Evolutionary conservation across 2,888 invertebrate species (phyloP).

Genomic region (Resseliella maxima): DNA sequence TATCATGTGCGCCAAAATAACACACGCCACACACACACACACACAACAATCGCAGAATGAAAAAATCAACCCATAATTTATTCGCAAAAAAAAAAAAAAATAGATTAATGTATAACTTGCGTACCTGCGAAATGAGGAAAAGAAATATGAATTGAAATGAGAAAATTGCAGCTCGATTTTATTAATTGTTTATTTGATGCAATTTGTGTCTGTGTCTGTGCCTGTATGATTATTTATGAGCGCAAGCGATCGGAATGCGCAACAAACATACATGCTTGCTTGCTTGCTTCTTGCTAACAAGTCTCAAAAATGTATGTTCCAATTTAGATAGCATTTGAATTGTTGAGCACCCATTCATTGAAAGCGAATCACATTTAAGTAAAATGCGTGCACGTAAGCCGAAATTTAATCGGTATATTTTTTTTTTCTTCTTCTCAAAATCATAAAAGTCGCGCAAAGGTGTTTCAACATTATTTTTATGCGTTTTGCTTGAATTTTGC

Average conservation of each 20-base stretch:
- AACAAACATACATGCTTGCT: too few species aligned
- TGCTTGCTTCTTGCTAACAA: too few species aligned
- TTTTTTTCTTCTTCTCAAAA: background rate
- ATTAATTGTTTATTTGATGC: background rate
- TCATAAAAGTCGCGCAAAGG: slow-evolving; percentile 10
- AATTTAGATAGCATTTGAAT: background rate
- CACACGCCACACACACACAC: too few species aligned
- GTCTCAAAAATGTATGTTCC: background rate
- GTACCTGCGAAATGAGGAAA: background rate
- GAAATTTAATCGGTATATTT: background rate
- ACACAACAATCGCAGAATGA: background rate
- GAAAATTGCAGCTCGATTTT: background rate
- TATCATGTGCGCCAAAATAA: too few species aligned
- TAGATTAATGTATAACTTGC: background rate
- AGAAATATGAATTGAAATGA: background rate
- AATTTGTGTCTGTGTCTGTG: background rate
- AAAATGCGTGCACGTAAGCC: too few species aligned
- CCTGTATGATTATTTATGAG: too few species aligned
- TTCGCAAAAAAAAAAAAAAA: background rate
- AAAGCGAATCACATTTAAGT: background rate
- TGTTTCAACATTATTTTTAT: background rate
- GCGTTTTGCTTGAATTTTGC: background rate
- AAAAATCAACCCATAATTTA: background rate
- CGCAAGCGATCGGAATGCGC: too few species aligned
- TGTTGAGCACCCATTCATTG: background rate